Percentiles rank a stretch among this genome's conserved stretches.
phyloP scores from a whole-genome alignment of 2,797 vertebrate species.

The Dromococcyx pavoninus region DNA sequence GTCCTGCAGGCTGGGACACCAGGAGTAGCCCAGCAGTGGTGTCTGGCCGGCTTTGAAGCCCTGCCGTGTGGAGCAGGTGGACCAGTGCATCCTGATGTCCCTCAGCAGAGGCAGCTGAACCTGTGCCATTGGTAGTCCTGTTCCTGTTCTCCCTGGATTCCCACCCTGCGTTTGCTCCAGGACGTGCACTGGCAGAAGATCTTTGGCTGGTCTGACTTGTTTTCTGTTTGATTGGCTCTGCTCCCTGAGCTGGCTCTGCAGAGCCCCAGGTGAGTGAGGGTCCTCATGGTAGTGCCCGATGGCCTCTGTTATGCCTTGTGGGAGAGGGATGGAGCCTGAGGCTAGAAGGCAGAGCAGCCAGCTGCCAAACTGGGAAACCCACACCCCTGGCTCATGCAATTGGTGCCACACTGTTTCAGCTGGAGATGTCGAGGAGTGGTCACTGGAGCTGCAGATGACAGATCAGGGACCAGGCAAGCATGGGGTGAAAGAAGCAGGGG shows the following conservation, averaged over 20 bases:
- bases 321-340: not conserved
- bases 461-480: not conserved
- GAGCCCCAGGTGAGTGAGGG: not conserved
- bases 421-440: not conserved
- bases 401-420: accelerated
- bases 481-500: not conserved
- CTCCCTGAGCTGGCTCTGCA: not conserved
- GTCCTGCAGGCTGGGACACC: not conserved
- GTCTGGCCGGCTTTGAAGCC: not conserved
- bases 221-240: not conserved
- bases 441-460: not conserved
- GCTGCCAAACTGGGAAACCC: not conserved
- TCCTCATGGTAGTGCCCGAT: accelerated
- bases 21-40: not conserved
- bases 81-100: not conserved
- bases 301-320: not conserved
- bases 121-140: not conserved
- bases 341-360: not conserved
- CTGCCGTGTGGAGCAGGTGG: not conserved
- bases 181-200: not conserved
- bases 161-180: not conserved
- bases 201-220: not conserved
- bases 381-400: not conserved
- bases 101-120: not conserved
- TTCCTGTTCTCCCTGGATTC: not conserved